These are phyloP conservation scores for Rostratula benghalensis DNA, from an alignment of 2,113 vertebrate genomes.

Conservation along the genomic window DNA sequence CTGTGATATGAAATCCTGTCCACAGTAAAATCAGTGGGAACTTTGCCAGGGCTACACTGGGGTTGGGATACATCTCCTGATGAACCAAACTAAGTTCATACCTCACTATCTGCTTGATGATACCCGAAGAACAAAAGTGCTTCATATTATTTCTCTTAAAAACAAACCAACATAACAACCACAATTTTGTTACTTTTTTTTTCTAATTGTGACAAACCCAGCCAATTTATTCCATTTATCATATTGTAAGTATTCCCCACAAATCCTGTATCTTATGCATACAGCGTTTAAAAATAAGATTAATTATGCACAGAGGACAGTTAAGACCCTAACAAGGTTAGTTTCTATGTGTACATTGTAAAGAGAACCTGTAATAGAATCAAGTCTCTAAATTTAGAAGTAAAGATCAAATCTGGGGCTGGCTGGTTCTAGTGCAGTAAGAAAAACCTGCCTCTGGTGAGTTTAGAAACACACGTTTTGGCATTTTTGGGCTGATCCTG, in stretches of 20 bases:
- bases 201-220: background rate
- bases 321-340: background rate
- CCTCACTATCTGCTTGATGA: background rate
- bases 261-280: background rate
- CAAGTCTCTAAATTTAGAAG: background rate
- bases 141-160: background rate
- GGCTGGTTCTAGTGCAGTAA: background rate
- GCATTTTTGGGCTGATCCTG: background rate
- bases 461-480: background rate
- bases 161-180: background rate
- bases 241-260: background rate
- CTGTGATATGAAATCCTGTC: background rate
- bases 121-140: background rate
- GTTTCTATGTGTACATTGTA: background rate
- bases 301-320: background rate
- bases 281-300: background rate
- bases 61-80: background rate
- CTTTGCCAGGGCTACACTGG: background rate
- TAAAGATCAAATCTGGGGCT: background rate
- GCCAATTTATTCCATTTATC: background rate
- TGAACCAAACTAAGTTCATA: background rate
- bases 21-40: background rate
- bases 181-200: background rate
- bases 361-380: background rate
- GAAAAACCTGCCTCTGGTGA: background rate